A percentile compares a stretch with the other conserved stretches of the same genome.
phyloP scores from a whole-genome alignment of 2,888 invertebrate genomes.

The Pardosa pseudoannulata region DNA sequence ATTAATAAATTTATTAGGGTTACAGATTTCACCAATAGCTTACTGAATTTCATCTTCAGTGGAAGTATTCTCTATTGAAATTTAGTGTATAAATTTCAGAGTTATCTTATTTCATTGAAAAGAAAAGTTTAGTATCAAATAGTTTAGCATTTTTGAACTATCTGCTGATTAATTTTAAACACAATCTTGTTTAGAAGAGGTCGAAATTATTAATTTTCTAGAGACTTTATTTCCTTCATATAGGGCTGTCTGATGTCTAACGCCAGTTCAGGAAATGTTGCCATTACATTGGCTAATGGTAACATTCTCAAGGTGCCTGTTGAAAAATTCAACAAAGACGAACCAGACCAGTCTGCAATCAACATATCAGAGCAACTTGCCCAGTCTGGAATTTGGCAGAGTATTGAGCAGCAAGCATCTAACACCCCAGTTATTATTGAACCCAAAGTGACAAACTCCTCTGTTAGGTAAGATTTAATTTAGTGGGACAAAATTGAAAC shows the following conservation, averaged over 20 bases:
- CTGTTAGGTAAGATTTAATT: conserved; percentile 50
- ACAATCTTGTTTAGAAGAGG: neutral
- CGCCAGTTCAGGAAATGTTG: conserved; percentile 81
- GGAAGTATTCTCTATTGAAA: too few species aligned
- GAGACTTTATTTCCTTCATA: conserved; percentile 1
- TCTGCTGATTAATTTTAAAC: too few species aligned
- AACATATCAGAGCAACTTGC: conserved; percentile 96
- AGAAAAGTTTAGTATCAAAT: too few species aligned
- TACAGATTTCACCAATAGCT: too few species aligned
- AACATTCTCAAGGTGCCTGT: conserved; percentile 93
- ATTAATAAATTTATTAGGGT: too few species aligned
- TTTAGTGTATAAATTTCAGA: too few species aligned
- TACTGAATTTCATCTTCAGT: too few species aligned
- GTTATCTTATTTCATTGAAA: too few species aligned
- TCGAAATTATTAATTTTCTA: neutral
- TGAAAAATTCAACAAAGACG: conserved; percentile 78
- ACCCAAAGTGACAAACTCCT: conserved; percentile 76
- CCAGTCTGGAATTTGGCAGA: conserved; percentile 93
- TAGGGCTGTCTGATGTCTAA: conserved; percentile 72
- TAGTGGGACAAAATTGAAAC: neutral
- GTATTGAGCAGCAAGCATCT: conserved; percentile 81
- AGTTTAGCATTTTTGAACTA: too few species aligned
- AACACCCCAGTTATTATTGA: conserved; percentile 79
- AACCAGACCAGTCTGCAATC: conserved; percentile 79
- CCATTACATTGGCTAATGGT: conserved; percentile 91